Percentiles rank a stretch among this genome's conserved stretches.
These are phyloP conservation scores for Xiphydria camelus DNA, from an alignment of 2,888 invertebrate genomes.

Conservation along the genomic window DNA sequence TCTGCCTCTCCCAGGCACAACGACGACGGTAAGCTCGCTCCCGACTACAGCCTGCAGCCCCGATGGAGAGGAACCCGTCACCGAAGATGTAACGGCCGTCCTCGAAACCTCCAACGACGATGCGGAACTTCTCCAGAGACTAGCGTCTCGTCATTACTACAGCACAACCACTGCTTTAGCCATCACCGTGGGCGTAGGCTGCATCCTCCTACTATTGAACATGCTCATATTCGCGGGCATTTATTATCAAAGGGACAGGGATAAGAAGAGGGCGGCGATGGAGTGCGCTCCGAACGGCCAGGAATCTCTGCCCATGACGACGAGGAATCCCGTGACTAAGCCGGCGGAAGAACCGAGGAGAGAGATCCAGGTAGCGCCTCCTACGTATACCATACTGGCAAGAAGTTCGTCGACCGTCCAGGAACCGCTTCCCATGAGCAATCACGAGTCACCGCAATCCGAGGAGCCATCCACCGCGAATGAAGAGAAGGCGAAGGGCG, in stretches of 20 bases:
- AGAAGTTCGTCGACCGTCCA: slow-evolving; percentile 46
- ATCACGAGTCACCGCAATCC: slow-evolving; percentile 3
- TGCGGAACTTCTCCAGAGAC: slow-evolving; percentile 60
- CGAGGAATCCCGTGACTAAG: slow-evolving; percentile 53
- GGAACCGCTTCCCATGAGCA: slow-evolving; percentile 17
- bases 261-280: slow-evolving; percentile 53
- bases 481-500: not conserved
- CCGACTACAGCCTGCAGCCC: slow-evolving; percentile 46
- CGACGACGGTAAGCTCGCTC: slow-evolving; percentile 37
- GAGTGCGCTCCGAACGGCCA: slow-evolving; percentile 47
- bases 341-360: slow-evolving; percentile 48
- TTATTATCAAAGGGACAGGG: slow-evolving; percentile 71
- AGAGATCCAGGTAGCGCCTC: slow-evolving; percentile 57
- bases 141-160: slow-evolving; percentile 64
- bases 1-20: slow-evolving; percentile 47
- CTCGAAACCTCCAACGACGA: slow-evolving; percentile 59
- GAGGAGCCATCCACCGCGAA: not conserved
- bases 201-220: slow-evolving; percentile 71
- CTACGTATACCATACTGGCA: slow-evolving; percentile 60
- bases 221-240: slow-evolving; percentile 78
- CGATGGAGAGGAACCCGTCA: slow-evolving; percentile 34
- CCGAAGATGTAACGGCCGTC: slow-evolving; percentile 44
- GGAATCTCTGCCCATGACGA: slow-evolving; percentile 54
- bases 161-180: slow-evolving; percentile 78
- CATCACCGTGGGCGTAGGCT: slow-evolving; percentile 76